A percentile compares a stretch with the other conserved stretches of the same genome.
Conservation (phyloP, 2,797 vertebrate genomes). For the Clarias fuscus region DNA sequence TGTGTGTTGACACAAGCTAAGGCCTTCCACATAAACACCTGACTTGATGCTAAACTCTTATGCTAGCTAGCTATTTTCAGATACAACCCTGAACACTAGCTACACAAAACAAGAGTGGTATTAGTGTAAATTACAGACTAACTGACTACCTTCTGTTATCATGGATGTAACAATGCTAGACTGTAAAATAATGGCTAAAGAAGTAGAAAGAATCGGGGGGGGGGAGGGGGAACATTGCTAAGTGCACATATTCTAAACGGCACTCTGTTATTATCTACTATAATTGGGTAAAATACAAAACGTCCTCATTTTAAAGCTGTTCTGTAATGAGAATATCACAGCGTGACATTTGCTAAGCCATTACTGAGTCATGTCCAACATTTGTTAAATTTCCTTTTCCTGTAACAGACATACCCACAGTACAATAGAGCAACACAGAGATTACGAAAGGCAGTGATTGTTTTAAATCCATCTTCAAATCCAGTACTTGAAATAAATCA, state of each 20-base stretch:
- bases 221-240: too few relatives aligned
- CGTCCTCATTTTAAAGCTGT: background rate
- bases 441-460: background rate
- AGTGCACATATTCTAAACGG: background rate
- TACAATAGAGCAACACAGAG: background rate
- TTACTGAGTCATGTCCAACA: conserved; percentile 22
- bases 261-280: too few relatives aligned
- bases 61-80: background rate
- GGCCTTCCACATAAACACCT: background rate
- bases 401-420: background rate
- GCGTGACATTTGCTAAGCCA: conserved; percentile 42
- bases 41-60: too few relatives aligned
- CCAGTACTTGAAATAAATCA: background rate
- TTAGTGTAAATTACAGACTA: background rate
- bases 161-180: background rate
- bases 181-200: background rate
- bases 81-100: background rate
- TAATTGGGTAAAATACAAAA: background rate
- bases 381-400: conserved; percentile 1
- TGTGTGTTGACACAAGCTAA: background rate
- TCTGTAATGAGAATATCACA: conserved; percentile 41
- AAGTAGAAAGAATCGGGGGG: background rate
- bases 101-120: background rate
- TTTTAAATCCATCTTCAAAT: background rate
- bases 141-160: background rate